These are phyloP conservation scores for Bos taurus DNA, from an alignment of 2,113 vertebrate species.

Conservation along the genomic window ARS-UCD2.0 NC_037335.1:54663001-54663500, in stretches of 20 bases:
- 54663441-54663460: slow-evolving; percentile 4
- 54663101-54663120: background rate
- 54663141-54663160: background rate
- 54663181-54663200: background rate
- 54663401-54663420: background rate
- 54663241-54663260: background rate
- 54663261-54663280: background rate
- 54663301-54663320: background rate
- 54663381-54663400: background rate
- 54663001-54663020: background rate
- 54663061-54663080: background rate
- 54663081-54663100: background rate
- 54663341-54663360: background rate
- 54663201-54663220: background rate
- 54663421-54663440: background rate
- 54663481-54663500: slow-evolving; percentile 40
- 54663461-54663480: slow-evolving; percentile 29
- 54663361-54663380: background rate
- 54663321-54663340: background rate
- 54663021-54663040: background rate
- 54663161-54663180: background rate
- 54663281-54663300: background rate
- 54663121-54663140: background rate
- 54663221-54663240: background rate
- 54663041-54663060: background rate